Evolutionary conservation across 2,888 invertebrate genomes (phyloP), one percentile per base, ranked within the genome.

Genomic region (Synanthedon vespiformis): DNA sequence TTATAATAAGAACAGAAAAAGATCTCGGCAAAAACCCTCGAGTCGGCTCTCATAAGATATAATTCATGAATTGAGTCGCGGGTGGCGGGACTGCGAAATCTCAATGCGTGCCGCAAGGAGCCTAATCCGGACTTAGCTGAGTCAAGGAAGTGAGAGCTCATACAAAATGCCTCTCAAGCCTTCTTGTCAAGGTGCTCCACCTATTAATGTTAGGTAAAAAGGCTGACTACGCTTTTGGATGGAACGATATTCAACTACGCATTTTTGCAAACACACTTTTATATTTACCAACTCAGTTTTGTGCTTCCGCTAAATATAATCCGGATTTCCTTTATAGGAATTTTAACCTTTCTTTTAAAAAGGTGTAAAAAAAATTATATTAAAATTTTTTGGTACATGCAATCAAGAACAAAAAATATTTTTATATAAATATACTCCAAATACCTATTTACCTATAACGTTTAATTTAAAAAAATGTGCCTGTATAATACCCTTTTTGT

Each of bases 91-190:
- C 60, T 61, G 62, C 57, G 59, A 67, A 67, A 72, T 72, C 65
- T 68, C 67, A 68, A 76, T 70, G 75, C 75, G 77, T 79, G 69
- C 68, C 70, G 72, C 68, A 71, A 74, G 70, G 65, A 61, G 61
- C 69, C 70, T 82, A 79, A 81, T 80, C 81, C 77, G 64, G 67
- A 63, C 73, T 79, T 74, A 76, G 77, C 78, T 72, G 79, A 77
- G 71, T 73, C 70, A 62, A 70, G 68, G 68, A 74, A 78, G 75
- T 68, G 70, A 61, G 68, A 65, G 64, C 70, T 70, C 71, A 66
- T 68, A 72, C 65, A 70, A 68, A 71, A 65, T 65, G 68, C 63
- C 67, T 69, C 65, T 62, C 44, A 14, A 44, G 44, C 44, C 14
- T 44, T 44, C 13, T 14, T 44, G 44, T 44, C 44, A 44, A 44